Evolutionary conservation across 1,140 invertebrate genomes (phyloP).

Genomic region (Spodoptera litura): DNA sequence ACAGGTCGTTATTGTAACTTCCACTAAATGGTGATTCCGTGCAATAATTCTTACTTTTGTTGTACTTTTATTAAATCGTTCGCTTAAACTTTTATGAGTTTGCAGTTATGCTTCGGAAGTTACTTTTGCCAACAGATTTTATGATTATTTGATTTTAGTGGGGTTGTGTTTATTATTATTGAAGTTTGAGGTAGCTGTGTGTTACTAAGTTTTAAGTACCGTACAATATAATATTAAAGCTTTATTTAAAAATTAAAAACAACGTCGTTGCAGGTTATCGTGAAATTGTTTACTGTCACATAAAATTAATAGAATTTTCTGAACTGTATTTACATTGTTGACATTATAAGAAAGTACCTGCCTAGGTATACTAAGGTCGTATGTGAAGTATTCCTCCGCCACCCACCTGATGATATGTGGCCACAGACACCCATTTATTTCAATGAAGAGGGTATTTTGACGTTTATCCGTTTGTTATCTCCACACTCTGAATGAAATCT

Average conservation of each 20-base stretch:
- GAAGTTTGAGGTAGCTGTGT: constrained; percentile 28
- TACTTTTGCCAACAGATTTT: constrained; percentile 44
- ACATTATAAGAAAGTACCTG: background rate
- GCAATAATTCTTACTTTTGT: constrained; percentile 78
- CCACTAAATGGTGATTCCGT: constrained; percentile 79
- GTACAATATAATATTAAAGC: constrained; percentile 2
- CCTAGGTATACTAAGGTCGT: background rate
- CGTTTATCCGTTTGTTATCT: constrained; percentile 39
- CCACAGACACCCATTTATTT: constrained; percentile 40
- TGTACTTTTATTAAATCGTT: constrained; percentile 69
- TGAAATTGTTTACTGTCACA: too few relatives aligned
- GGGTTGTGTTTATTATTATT: constrained; percentile 29
- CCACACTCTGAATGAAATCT: constrained; percentile 26
- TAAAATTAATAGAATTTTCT: constrained; percentile 3
- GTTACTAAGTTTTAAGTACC: background rate
- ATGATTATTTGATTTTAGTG: constrained; percentile 37
- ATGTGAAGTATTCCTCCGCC: constrained; percentile 7
- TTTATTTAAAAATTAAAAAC: background rate
- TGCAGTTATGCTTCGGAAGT: constrained; percentile 47
- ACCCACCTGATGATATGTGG: constrained; percentile 47
- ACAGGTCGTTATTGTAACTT: constrained; percentile 83
- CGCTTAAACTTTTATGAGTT: constrained; percentile 63
- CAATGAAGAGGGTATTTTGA: constrained; percentile 39
- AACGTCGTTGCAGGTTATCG: background rate
- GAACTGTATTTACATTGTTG: background rate